Conservation (phyloP, 2,113 vertebrate genomes). For the Centrocercus urophasianus region DNA sequence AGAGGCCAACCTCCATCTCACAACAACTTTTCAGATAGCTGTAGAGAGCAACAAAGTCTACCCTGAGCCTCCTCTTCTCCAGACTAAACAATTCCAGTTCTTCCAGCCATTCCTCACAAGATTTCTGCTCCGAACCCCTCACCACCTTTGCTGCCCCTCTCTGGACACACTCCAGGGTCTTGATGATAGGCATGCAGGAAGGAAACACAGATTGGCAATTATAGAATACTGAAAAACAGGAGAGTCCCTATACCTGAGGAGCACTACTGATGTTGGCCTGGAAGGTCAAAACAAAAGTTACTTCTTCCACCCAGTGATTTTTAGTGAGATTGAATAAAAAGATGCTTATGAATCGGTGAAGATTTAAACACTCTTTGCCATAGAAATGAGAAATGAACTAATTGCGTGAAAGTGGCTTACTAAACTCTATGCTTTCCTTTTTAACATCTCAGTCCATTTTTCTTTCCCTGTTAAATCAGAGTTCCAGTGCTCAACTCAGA, state of each 20-base stretch:
- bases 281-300: not conserved
- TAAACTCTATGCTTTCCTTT: not conserved
- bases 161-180: too few species aligned
- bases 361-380: not conserved
- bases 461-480: not conserved
- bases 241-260: not conserved
- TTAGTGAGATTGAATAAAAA: not conserved
- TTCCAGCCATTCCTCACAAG: too few species aligned
- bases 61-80: too few species aligned
- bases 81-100: too few species aligned
- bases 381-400: not conserved
- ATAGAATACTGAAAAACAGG: not conserved
- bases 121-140: too few species aligned
- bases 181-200: fast-evolving
- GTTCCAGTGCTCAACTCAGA: not conserved
- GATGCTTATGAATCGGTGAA: not conserved
- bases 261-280: not conserved
- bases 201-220: not conserved
- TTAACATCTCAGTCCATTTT: not conserved
- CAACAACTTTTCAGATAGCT: too few species aligned
- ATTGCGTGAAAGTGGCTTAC: not conserved
- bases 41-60: too few species aligned
- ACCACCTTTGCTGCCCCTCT: too few species aligned
- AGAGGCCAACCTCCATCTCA: too few species aligned
- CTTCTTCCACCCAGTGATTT: not conserved